These are phyloP conservation scores for Encarsia formosa DNA, from an alignment of 2,888 invertebrate genomes.

Conservation along the genomic window DNA sequence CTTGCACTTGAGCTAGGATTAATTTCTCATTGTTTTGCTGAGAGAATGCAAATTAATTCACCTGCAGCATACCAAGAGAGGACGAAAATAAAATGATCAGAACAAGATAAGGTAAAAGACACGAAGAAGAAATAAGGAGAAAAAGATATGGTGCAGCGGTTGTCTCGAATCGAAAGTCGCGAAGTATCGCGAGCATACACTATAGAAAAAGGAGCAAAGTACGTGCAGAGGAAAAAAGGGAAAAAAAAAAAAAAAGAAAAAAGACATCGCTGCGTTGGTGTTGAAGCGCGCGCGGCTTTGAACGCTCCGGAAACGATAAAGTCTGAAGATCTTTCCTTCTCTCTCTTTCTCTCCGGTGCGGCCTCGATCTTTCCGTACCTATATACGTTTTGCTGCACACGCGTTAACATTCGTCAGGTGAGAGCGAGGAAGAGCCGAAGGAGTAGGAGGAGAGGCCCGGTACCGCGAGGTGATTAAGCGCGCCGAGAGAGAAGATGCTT, in stretches of 20 bases:
- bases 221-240: neutral
- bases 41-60: too few species aligned
- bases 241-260: too few species aligned
- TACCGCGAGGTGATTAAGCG: conserved; percentile 35
- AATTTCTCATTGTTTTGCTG: too few species aligned
- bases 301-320: conserved; percentile 24
- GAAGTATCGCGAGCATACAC: too few species aligned
- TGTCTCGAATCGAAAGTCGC: too few species aligned
- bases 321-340: conserved; percentile 11
- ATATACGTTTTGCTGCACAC: neutral
- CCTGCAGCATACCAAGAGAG: too few species aligned
- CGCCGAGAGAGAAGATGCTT: too few species aligned
- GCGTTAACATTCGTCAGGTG: conserved; percentile 20
- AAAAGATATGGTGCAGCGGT: too few species aligned
- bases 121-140: too few species aligned
- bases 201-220: neutral
- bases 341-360: neutral
- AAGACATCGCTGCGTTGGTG: neutral
- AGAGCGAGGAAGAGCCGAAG: conserved; percentile 4
- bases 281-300: neutral
- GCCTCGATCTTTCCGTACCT: conserved; percentile 3
- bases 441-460: conserved; percentile 7
- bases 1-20: too few species aligned
- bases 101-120: too few species aligned
- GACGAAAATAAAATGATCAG: too few species aligned